Conservation (phyloP, 37 sponge, comb jelly and placozoan species). For the Theonella swinhoei region DNA sequence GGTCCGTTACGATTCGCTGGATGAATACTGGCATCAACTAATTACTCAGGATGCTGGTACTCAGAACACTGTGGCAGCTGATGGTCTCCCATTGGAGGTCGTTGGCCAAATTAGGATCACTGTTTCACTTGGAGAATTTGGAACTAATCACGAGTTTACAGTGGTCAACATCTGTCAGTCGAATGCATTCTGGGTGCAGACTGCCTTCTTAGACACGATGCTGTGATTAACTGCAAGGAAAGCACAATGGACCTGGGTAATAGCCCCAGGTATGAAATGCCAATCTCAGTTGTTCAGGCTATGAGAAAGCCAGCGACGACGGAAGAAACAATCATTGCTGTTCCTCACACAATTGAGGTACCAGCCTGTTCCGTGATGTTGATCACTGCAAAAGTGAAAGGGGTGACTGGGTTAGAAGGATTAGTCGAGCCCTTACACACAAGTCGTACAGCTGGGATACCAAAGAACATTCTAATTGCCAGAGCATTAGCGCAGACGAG, state of each 20-base stretch:
- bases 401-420: too few relatives aligned
- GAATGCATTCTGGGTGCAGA: constrained; percentile 33
- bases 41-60: not conserved
- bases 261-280: too few relatives aligned
- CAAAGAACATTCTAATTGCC: too few relatives aligned
- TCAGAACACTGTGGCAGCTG: constrained; percentile 11
- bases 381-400: too few relatives aligned
- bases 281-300: too few relatives aligned
- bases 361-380: too few relatives aligned
- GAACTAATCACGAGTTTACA: constrained; percentile 10
- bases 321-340: too few relatives aligned
- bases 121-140: constrained; percentile 13
- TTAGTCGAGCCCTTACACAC: too few relatives aligned
- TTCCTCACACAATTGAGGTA: too few relatives aligned
- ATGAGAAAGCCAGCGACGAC: too few relatives aligned
- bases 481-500: too few relatives aligned
- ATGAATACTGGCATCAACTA: not conserved
- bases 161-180: constrained; percentile 17
- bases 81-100: constrained; percentile 26
- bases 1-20: not conserved
- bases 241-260: constrained; percentile 4
- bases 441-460: too few relatives aligned
- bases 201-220: constrained; percentile 15
- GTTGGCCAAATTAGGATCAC: constrained; percentile 10
- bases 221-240: constrained; percentile 15